These are phyloP conservation scores for Ornithorhynchus anatinus DNA, from an alignment of 2,113 vertebrate species.

Conservation along the genomic window DNA sequence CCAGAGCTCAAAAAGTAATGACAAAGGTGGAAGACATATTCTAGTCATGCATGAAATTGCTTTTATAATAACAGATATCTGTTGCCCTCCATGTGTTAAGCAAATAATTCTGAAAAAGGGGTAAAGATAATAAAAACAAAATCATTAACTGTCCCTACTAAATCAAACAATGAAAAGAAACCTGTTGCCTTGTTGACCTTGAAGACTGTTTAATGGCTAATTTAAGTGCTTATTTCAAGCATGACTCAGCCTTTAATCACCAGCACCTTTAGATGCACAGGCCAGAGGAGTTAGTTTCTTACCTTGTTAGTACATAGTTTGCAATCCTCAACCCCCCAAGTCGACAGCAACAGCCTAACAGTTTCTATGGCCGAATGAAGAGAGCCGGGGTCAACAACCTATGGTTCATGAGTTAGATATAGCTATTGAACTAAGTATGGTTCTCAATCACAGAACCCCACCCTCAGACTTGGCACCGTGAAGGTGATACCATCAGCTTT, in stretches of 20 bases:
- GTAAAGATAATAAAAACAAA: conserved; percentile 88
- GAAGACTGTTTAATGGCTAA: conserved; percentile 91
- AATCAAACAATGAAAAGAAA: conserved; percentile 87
- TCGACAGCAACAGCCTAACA: neutral
- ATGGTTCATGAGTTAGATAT: no score
- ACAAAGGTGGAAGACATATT: conserved; percentile 81
- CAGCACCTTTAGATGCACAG: conserved; percentile 35
- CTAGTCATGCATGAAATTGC: conserved; percentile 96
- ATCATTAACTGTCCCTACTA: conserved; percentile 90
- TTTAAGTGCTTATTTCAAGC: conserved; percentile 91
- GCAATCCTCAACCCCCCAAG: conserved; percentile 10
- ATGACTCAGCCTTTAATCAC: conserved; percentile 82
- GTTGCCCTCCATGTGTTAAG: conserved; percentile 88
- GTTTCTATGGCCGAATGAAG: neutral
- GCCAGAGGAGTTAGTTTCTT: conserved; percentile 3
- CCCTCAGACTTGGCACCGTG: no score
- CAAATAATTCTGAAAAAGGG: conserved; percentile 94
- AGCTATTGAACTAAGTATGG: no score
- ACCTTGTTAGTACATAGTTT: conserved; percentile 5
- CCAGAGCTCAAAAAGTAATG: conserved; percentile 75
- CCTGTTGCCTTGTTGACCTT: conserved; percentile 88
- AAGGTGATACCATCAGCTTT: no score
- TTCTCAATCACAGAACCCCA: no score
- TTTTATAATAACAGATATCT: conserved; percentile 98
- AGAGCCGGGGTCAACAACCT: no score